phyloP scores from a whole-genome alignment of 92 coral and sea anemone species.

The Heteractis magnifica region DNA sequence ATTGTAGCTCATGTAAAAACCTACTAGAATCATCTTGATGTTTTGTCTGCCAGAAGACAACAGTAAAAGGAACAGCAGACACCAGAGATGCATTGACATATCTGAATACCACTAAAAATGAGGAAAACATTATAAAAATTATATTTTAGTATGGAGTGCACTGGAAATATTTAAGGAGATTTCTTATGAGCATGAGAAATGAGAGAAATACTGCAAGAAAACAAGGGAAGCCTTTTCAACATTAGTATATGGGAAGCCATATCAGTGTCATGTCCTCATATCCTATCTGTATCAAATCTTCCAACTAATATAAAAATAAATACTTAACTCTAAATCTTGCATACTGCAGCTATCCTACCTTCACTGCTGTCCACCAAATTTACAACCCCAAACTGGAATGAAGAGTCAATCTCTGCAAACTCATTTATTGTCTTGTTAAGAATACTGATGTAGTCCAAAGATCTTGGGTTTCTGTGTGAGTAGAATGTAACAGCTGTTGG shows the following conservation, averaged over 20 bases:
- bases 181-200: no score
- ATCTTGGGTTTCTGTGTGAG: conserved; percentile 68
- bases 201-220: no score
- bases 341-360: conserved; percentile 41
- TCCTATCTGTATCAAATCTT: no score
- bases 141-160: no score
- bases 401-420: conserved; percentile 50
- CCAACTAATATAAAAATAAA: no score
- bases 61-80: conserved; percentile 59
- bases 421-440: conserved; percentile 49
- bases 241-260: not conserved
- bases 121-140: not conserved
- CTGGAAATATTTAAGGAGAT: no score
- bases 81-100: conserved; percentile 66
- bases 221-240: no score
- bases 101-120: conserved; percentile 54
- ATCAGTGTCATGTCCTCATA: not conserved
- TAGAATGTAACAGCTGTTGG: conserved; percentile 79
- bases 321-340: not conserved
- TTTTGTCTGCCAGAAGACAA: conserved; percentile 79
- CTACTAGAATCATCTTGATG: conserved; percentile 26
- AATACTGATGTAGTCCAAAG: conserved; percentile 65
- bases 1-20: not conserved
- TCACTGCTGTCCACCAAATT: conserved; percentile 63
- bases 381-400: conserved; percentile 68